Percentiles rank a stretch among this genome's conserved stretches.
These are phyloP conservation scores for Onychostoma macrolepis DNA, from an alignment of 2,113 vertebrate genomes.

Conservation along the genomic window DNA sequence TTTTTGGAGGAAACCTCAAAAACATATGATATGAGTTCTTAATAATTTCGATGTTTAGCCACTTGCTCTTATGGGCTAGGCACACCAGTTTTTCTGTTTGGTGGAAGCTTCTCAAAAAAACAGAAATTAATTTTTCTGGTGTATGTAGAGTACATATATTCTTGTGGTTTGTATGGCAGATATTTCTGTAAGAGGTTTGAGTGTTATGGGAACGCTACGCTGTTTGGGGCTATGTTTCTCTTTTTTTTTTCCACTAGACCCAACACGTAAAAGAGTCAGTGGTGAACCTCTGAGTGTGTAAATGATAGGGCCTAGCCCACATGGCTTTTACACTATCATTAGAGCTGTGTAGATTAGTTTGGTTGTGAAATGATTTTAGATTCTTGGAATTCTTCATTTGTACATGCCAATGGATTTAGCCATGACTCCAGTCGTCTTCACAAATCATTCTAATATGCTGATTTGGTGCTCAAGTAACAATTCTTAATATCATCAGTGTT, in stretches of 20 bases:
- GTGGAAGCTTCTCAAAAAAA: slow-evolving; percentile 3
- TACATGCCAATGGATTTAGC: neutral
- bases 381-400: slow-evolving; percentile 4
- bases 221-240: slow-evolving; percentile 17
- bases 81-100: slow-evolving; percentile 14
- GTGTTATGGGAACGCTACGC: neutral
- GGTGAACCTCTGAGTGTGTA: slow-evolving; percentile 34
- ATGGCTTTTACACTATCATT: slow-evolving; percentile 19
- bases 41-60: neutral
- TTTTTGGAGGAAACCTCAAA: too few species aligned
- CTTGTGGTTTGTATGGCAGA: neutral
- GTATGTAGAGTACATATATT: slow-evolving; percentile 19
- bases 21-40: neutral
- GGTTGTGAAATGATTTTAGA: neutral
- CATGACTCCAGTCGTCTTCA: too few species aligned
- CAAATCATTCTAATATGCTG: too few species aligned
- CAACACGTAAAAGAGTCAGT: neutral
- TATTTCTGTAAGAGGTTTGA: slow-evolving; percentile 17
- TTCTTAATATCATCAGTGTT: too few species aligned
- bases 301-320: neutral
- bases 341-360: slow-evolving; percentile 5
- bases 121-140: slow-evolving; percentile 1
- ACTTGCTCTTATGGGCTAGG: neutral
- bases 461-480: too few species aligned
- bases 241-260: neutral